A percentile compares a stretch with the other conserved stretches of the same genome.
These are phyloP conservation scores for Ormyrus pomaceus DNA, from an alignment of 2,888 invertebrate species.

Conservation along the genomic window DNA sequence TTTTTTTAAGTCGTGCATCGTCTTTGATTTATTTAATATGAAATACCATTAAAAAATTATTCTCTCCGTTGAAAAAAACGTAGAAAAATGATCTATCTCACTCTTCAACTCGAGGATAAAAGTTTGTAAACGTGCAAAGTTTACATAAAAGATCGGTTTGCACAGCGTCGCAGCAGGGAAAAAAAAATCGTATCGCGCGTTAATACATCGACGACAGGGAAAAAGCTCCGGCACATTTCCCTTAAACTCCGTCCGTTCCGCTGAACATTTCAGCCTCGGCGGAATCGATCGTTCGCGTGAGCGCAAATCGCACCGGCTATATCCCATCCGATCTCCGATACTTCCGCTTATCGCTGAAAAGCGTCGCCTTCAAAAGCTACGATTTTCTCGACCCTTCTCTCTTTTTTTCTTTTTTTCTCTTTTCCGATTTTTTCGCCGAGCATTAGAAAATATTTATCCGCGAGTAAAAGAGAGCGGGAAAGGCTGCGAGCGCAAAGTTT, in stretches of 20 bases:
- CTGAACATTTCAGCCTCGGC: neutral
- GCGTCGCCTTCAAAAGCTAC: neutral
- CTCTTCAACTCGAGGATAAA: too few species aligned
- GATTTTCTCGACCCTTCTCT: neutral
- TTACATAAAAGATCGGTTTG: too few species aligned
- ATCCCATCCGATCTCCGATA: conserved; percentile 10
- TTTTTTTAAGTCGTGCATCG: too few species aligned
- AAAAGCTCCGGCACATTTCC: neutral
- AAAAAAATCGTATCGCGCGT: too few species aligned
- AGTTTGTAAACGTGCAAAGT: too few species aligned
- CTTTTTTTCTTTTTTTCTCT: neutral
- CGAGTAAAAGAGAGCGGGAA: neutral
- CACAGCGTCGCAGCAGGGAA: too few species aligned
- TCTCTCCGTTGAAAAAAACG: too few species aligned
- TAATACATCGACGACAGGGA: too few species aligned
- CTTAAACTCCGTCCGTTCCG: neutral
- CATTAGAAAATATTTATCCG: conserved; percentile 5
- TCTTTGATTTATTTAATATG: too few species aligned
- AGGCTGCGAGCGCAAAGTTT: neutral
- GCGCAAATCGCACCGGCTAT: conserved; percentile 14
- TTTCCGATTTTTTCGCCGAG: conserved; percentile 1
- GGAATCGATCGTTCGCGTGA: conserved; percentile 10
- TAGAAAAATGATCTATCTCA: too few species aligned
- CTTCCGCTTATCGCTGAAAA: conserved; percentile 12
- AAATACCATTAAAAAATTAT: too few species aligned